A percentile compares a stretch with the other conserved stretches of the same genome.
Evolutionary conservation across 2,888 invertebrate species (phyloP).

Genomic region (Rhogogaster chlorosoma): DNA sequence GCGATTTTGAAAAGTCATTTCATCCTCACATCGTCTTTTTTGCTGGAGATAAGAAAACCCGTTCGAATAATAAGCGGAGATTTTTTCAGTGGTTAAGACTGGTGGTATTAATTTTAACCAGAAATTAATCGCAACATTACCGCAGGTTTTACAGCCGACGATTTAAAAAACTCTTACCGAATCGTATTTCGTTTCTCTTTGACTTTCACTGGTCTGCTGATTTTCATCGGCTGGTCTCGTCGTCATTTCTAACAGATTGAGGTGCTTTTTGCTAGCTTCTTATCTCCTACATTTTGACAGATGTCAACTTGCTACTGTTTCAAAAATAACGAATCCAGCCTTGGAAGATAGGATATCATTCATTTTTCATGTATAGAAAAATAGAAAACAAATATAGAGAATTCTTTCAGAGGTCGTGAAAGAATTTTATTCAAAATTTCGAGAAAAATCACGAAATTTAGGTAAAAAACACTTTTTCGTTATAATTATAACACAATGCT

Average conservation of each 20-base stretch:
- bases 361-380: too few species aligned
- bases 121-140: background rate
- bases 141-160: background rate
- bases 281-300: constrained; percentile 10
- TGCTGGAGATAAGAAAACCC: background rate
- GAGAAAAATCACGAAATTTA: background rate
- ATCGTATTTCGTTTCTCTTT: background rate
- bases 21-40: background rate
- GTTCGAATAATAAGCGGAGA: background rate
- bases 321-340: background rate
- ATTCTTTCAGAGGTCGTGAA: background rate
- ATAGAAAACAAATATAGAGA: too few species aligned
- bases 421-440: constrained; percentile 3
- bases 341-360: background rate
- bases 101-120: background rate
- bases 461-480: background rate
- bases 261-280: background rate
- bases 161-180: background rate
- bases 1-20: background rate
- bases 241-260: background rate
- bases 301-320: background rate
- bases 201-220: background rate
- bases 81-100: background rate
- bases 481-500: background rate
- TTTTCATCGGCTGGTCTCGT: background rate